Evolutionary conservation across 2,888 invertebrate genomes (phyloP), one percentile per base, ranked within the genome.

Genomic region (Halictus ligatus): DNA sequence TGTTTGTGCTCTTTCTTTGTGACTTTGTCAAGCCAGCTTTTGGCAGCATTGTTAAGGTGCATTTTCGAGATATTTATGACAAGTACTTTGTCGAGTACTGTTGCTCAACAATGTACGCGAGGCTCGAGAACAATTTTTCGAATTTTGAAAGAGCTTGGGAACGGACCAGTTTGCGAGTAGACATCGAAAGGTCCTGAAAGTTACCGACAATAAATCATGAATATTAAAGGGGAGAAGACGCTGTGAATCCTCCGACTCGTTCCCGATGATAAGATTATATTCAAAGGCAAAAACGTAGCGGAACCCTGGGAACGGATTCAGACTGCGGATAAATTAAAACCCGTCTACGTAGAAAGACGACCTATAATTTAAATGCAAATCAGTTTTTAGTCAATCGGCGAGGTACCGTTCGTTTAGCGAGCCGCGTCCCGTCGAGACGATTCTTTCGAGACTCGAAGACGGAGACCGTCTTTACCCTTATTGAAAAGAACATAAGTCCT

Each of bases 291-390:
- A 83, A 86, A 86, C 75, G 80, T 60, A 72, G 50, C 72, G 43
- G 85, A 82, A 85, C 84, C 81, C 72, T 82, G 4, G n/a, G 75
- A 84, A 83, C 81, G 89, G 85, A 89, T 91, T 82, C 85, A 86
- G 89, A 81, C 81, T 86, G 75, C 85, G 83, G 90, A 91, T 90
- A 89, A 90, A 90, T 90, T 89, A 90, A 90, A 90, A 84, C 75
- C 85, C 81, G 89, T 73, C 85, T 84, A 87, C 83, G 85, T 87
- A 88, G 90, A 85, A 87, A 86, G 89, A 83, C 84, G 84, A 60
- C 74, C 84, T 80, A 90, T 90, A 91, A 90, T 90, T 90, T 91
- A 90, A 91, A 90, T 90, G 91, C 87, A 90, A 90, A 90, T 90
- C 90, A 87, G 89, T 89, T 91, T 91, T 87, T 86, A 89, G 90